phyloP scores from a whole-genome alignment of 2,888 invertebrate genomes.

The Deroplatys truncata region DNA sequence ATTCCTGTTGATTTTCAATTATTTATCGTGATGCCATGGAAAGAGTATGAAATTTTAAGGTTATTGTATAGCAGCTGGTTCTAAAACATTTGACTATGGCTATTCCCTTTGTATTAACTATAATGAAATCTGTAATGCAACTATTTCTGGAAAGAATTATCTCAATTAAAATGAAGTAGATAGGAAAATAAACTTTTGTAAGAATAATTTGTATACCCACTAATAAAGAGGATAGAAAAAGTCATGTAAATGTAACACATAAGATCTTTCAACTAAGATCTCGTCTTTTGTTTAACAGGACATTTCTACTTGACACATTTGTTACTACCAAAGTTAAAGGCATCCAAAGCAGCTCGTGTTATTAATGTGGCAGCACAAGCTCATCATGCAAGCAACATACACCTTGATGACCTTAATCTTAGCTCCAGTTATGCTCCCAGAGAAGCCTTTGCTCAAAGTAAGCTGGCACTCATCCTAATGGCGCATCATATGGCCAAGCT shows the following conservation, averaged over 20 bases:
- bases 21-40: too few species aligned
- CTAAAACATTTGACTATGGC: too few species aligned
- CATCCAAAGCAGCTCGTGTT: slow-evolving; percentile 35
- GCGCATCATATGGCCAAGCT: slow-evolving; percentile 38
- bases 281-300: slow-evolving; percentile 28
- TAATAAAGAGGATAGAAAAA: too few species aligned
- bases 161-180: background rate
- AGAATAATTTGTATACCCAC: background rate
- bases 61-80: too few species aligned
- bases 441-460: slow-evolving; percentile 43
- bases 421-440: slow-evolving; percentile 38
- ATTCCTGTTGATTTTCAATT: too few species aligned
- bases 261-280: too few species aligned
- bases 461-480: slow-evolving; percentile 43
- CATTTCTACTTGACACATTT: slow-evolving; percentile 44
- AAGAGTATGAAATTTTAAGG: too few species aligned
- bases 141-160: too few species aligned
- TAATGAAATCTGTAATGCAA: background rate
- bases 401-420: slow-evolving; percentile 42
- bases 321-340: slow-evolving; percentile 39
- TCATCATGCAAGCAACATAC: slow-evolving; percentile 38
- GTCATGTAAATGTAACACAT: too few species aligned
- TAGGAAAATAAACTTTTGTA: background rate
- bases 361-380: slow-evolving; percentile 41
- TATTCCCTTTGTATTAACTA: too few species aligned